These are phyloP conservation scores for Formica exsecta DNA, from an alignment of 1,140 invertebrate genomes.

Conservation along the genomic window DNA sequence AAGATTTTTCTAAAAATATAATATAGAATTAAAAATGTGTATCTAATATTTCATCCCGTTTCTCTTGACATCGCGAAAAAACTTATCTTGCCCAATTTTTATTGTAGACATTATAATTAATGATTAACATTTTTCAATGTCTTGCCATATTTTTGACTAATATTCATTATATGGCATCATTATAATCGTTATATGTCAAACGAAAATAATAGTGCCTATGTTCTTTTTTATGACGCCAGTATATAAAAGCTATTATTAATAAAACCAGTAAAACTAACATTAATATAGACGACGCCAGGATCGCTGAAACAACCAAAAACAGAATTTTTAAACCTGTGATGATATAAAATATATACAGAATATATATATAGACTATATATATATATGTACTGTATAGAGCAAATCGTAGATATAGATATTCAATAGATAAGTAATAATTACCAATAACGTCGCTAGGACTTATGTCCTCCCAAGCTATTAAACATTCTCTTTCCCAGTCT, in stretches of 20 bases:
- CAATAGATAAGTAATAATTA: conserved; percentile 66
- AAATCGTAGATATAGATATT: conserved; percentile 7
- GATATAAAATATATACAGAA: conserved; percentile 29
- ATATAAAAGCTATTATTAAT: conserved; percentile 81
- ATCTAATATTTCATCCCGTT: neutral
- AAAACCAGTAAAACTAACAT: conserved; percentile 80
- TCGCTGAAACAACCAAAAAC: conserved; percentile 79
- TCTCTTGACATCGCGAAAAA: neutral
- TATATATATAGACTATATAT: neutral
- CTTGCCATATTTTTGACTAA: neutral
- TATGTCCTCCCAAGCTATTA: conserved; percentile 74
- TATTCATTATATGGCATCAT: conserved; percentile 74
- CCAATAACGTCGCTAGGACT: conserved; percentile 79
- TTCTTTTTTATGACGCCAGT: conserved; percentile 81
- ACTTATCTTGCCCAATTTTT: conserved; percentile 6
- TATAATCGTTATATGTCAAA: conserved; percentile 65
- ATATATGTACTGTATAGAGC: neutral
- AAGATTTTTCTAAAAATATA: conserved; percentile 1
- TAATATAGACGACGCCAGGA: conserved; percentile 80
- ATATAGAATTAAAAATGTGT: neutral
- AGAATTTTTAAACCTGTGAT: conserved; percentile 27
- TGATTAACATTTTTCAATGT: conserved; percentile 1
- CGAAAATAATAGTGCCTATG: conserved; percentile 84
- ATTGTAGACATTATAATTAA: conserved; percentile 14
- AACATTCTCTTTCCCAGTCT: conserved; percentile 88